A percentile compares a stretch with the other conserved stretches of the same genome.
Conservation (phyloP, 1,140 invertebrate species). For the Cydia strobilella region DNA sequence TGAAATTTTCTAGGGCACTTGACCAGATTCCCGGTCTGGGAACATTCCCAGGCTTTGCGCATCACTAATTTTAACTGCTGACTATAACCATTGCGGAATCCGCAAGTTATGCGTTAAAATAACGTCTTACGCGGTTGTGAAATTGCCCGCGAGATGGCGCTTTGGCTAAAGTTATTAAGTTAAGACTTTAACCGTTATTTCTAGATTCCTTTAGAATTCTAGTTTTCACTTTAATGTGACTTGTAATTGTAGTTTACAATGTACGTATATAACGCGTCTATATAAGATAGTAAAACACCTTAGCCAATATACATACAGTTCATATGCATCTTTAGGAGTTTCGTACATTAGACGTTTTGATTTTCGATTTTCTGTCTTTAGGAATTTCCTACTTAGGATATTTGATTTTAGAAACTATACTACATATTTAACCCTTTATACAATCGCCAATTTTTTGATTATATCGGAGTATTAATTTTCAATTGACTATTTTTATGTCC, state of each 20-base stretch:
- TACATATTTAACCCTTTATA: too few species aligned
- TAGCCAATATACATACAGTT: too few species aligned
- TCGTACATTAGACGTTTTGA: too few species aligned
- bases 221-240: not conserved
- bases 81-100: slow-evolving; percentile 59
- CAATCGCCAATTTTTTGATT: too few species aligned
- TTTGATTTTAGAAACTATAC: too few species aligned
- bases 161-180: slow-evolving; percentile 57
- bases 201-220: slow-evolving; percentile 21
- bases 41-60: not conserved
- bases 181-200: slow-evolving; percentile 55
- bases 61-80: slow-evolving; percentile 47
- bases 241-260: not conserved
- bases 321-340: too few species aligned
- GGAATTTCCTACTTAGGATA: too few species aligned
- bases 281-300: not conserved
- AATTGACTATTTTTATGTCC: too few species aligned
- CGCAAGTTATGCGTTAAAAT: slow-evolving; percentile 67
- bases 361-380: too few species aligned
- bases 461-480: too few species aligned
- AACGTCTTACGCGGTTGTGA: slow-evolving; percentile 56
- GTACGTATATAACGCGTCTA: not conserved
- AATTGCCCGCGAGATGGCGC: slow-evolving; percentile 65
- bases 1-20: too few species aligned
- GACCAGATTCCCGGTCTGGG: not conserved